phyloP scores from a whole-genome alignment of 2,888 invertebrate genomes.

The Hesperia comma region DNA sequence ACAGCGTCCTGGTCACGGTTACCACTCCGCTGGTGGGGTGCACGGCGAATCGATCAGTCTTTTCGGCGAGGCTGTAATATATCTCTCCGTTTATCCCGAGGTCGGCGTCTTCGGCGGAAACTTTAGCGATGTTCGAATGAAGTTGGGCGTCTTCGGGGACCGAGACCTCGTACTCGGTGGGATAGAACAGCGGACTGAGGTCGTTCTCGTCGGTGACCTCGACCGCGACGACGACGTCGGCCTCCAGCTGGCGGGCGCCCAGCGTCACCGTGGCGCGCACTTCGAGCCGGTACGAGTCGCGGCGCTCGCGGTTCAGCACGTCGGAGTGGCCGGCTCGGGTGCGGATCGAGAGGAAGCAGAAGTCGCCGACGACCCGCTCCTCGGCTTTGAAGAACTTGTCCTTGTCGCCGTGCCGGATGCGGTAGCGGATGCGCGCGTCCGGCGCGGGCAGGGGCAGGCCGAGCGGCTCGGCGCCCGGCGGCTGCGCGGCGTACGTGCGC shows the following conservation, averaged over 20 bases:
- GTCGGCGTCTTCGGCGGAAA: conserved; percentile 97
- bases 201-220: conserved; percentile 94
- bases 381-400: conserved; percentile 97
- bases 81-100: conserved; percentile 98
- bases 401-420: conserved; percentile 93
- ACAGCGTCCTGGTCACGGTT: conserved; percentile 90
- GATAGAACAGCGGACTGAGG: conserved; percentile 96
- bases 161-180: conserved; percentile 93
- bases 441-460: conserved; percentile 85
- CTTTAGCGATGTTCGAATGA: conserved; percentile 90
- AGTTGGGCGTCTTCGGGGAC: conserved; percentile 94
- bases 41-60: conserved; percentile 93
- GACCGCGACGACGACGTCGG: conserved; percentile 88
- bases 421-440: conserved; percentile 87
- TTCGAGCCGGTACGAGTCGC: conserved; percentile 91
- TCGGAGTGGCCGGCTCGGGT: conserved; percentile 94
- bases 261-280: conserved; percentile 86
- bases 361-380: conserved; percentile 94
- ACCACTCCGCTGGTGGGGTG: conserved; percentile 96
- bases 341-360: conserved; percentile 95
- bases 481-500: conserved; percentile 91
- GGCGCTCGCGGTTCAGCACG: conserved; percentile 96
- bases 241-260: conserved; percentile 85
- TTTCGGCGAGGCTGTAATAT: conserved; percentile 95
- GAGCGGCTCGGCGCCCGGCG: conserved; percentile 89